phyloP scores from a whole-genome alignment of 1,140 invertebrate genomes.

The Lepidurus couesii region DNA sequence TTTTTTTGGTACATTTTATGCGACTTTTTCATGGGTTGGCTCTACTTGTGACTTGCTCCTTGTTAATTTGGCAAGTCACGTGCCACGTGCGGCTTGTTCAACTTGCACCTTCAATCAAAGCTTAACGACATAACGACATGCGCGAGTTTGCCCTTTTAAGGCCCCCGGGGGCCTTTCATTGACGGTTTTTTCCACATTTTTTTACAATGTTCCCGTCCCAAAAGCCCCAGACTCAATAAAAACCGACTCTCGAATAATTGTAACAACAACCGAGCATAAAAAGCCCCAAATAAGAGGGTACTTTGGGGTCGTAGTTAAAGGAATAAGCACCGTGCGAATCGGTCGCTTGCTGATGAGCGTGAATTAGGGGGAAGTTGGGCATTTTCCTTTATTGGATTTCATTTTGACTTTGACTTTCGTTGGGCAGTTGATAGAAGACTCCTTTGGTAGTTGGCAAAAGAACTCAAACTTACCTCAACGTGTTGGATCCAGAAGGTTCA shows the following conservation, averaged over 20 bases:
- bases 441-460: neutral
- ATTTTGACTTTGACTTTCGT: neutral
- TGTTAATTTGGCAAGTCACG: constrained; percentile 22
- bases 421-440: neutral
- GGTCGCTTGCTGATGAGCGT: neutral
- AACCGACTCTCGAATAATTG: neutral
- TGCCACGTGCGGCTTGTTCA: constrained; percentile 16
- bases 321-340: neutral
- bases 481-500: neutral
- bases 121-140: constrained; percentile 22
- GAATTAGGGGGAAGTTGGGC: neutral
- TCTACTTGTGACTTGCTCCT: constrained; percentile 17
- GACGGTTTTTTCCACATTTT: neutral
- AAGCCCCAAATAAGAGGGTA: neutral
- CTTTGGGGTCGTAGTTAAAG: neutral
- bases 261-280: neutral
- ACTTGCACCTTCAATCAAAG: constrained; percentile 22
- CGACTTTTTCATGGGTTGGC: neutral
- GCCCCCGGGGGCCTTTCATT: neutral
- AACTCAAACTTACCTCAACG: neutral
- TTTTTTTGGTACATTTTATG: neutral
- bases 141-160: neutral
- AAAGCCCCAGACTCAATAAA: neutral
- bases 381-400: no score
- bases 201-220: neutral